Base-by-base conservation (phyloP, 2,797 vertebrate genomes). In the Bradypus variegatus region DNA sequence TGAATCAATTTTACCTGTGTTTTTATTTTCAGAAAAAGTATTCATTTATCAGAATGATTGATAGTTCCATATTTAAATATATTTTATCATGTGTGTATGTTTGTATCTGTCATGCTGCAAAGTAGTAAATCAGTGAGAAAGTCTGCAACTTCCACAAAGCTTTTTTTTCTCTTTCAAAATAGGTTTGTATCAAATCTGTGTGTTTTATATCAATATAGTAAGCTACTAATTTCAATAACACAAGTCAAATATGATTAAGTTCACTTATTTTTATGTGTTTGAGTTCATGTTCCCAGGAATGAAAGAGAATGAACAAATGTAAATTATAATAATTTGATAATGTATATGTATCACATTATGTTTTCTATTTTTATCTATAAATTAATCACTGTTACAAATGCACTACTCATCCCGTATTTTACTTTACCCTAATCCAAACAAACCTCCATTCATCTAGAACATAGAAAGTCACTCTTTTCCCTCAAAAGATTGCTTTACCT, bases 101-200 rank as follows among this genome's bases (percentile, higher is more conserved):
- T 86, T 86, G 11, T 87, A 60, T 79, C 50, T 80, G 6, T 86
- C 29, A 76, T 78, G 69, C 45, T 86, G 29, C 7, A 86, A 90
- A 95, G 77, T 9, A 69, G 36, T 75, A 48, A 91, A 53, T 65
- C 33, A 75, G 8, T 91, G 38, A 88, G 45, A 91, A 90, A 90
- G 58, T 70, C 13, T 25, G 38, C 8, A 73, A 73, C 25, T 76
- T 11, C 19, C n/a, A 75, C n/a, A 64, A 38, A 12, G 3, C 41
- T 73, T 79, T 48, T 14, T 76, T 79, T 78, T n/a, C 27, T 78
- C 11, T 81, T 85, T 53, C 21, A 81, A 92, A 76, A 76, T n/a
- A 75, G 45, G 76, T 14, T 79, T 75, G 1, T 33, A n/a, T 33
- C 29, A 70, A 58, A 41, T 64, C 9, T 4, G 36, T n/a, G 53